Base-by-base conservation (phyloP, 2,113 vertebrate genomes). In the Cichladusa arquata region DNA sequence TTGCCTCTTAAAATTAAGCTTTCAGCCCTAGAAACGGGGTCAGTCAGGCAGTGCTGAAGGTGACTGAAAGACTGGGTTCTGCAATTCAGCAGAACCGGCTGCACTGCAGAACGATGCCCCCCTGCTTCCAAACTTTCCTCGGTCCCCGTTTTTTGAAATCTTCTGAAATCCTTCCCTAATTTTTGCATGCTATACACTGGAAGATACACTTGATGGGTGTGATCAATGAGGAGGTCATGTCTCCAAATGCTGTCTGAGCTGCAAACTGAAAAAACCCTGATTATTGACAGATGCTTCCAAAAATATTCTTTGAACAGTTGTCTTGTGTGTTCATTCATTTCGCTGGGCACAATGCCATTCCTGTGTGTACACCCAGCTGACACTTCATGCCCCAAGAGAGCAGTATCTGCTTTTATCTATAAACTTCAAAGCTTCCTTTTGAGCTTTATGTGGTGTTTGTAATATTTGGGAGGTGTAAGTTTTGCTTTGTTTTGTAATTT, bases 121-220 rank as follows among this genome's bases (percentile, higher is more conserved):
- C 1, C 36, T 26, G 26, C 11, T 73, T 51, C 51, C 4, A 3
- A 28, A 25, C 44, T 38, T 54, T 19, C 33, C 3, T 1, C 1
- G 2, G 15, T 14, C 36, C 20, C 14, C n/a, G 22, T 12, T 23
- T 87, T 47, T 58, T 56, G 45, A 79, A 69, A 18, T 40, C 26
- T 72, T 53, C n/a, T 86, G 72, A 66, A 92, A 86, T 65, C 17
- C 12, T 48, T 24, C 31, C 19, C 6, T 54, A 9, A 8, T 51
- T 61, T 45, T 51, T 1, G 3, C 9, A 3, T 33, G 51, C 36
- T 0, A 0, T 31, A 33, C 10, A 0, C 10, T 61, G 54, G 48
- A 60, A 86, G n/a, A 31, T 51, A 8, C 0, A 2, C 2, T 44
- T 69, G 28, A 36, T 53, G 47, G 12, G 33, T 62, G 70, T 1